These are phyloP conservation scores for Notoglanidium macrostoma DNA, from an alignment of 2,797 vertebrate species.

Conservation along the genomic window DNA sequence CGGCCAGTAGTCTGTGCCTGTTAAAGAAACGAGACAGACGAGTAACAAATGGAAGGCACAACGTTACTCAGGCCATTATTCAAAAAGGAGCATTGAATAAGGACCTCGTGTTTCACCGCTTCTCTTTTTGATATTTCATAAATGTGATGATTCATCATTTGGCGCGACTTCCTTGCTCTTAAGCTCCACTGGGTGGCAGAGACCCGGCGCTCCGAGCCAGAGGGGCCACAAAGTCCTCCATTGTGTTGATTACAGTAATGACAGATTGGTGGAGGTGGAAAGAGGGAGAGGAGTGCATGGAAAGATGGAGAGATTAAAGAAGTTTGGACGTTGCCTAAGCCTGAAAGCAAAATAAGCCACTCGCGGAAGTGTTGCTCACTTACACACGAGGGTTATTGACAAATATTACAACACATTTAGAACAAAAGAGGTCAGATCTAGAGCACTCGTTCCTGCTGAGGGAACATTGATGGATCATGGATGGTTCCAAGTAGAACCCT, in stretches of 20 bases:
- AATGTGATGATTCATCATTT: slow-evolving; percentile 72
- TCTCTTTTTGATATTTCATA: slow-evolving; percentile 63
- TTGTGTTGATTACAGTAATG: slow-evolving; percentile 72
- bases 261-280: slow-evolving; percentile 60
- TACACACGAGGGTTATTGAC: neutral
- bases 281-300: slow-evolving; percentile 37
- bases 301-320: slow-evolving; percentile 11
- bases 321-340: neutral
- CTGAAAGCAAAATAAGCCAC: neutral
- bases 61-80: slow-evolving; percentile 55
- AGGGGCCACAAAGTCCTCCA: slow-evolving; percentile 58
- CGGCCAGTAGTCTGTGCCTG: slow-evolving; percentile 41
- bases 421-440: neutral
- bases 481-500: too few relatives aligned
- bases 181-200: slow-evolving; percentile 53
- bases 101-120: slow-evolving; percentile 36
- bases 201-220: slow-evolving; percentile 59
- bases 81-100: slow-evolving; percentile 54
- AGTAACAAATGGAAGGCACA: slow-evolving; percentile 54
- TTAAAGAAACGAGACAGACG: slow-evolving; percentile 51
- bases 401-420: neutral
- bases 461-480: neutral
- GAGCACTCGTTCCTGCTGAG: neutral
- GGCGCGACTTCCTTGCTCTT: slow-evolving; percentile 59
- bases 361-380: neutral